Conservation (phyloP, 2,113 vertebrate species). For the Orientallactaga bullata region DNA sequence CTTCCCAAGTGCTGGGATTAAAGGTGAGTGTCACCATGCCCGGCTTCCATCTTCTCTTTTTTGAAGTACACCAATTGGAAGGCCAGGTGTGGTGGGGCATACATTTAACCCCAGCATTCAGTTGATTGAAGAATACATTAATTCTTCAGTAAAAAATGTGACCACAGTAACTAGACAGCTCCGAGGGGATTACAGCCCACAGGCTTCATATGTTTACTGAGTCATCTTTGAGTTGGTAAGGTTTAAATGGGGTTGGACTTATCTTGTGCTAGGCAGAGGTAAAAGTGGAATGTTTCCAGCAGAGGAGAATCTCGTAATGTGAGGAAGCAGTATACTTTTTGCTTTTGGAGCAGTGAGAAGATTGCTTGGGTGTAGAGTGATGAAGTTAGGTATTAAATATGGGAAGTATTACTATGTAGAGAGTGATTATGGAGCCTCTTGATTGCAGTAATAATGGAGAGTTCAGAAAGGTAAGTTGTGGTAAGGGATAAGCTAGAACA, state of each 20-base stretch:
- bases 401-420: too few relatives aligned
- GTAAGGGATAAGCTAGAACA: background rate
- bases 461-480: too few relatives aligned
- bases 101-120: too few relatives aligned
- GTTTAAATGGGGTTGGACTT: background rate
- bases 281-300: background rate
- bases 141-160: too few relatives aligned
- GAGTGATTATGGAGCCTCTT: too few relatives aligned
- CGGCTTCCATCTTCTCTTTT: too few relatives aligned
- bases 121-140: too few relatives aligned
- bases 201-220: background rate
- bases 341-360: slow-evolving; percentile 4
- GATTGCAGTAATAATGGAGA: too few relatives aligned
- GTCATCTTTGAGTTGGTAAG: slow-evolving; percentile 6
- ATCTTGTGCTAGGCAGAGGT: background rate
- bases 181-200: background rate
- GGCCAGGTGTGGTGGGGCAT: too few relatives aligned
- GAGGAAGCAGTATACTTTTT: background rate
- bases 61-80: too few relatives aligned
- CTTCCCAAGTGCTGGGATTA: background rate
- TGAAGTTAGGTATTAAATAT: too few relatives aligned
- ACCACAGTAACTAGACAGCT: background rate
- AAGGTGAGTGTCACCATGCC: background rate
- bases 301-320: background rate
- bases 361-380: background rate